Percentiles rank a stretch among this genome's conserved stretches.
phyloP scores from a whole-genome alignment of 2,888 invertebrate species.

The Xestia xanthographa region DNA sequence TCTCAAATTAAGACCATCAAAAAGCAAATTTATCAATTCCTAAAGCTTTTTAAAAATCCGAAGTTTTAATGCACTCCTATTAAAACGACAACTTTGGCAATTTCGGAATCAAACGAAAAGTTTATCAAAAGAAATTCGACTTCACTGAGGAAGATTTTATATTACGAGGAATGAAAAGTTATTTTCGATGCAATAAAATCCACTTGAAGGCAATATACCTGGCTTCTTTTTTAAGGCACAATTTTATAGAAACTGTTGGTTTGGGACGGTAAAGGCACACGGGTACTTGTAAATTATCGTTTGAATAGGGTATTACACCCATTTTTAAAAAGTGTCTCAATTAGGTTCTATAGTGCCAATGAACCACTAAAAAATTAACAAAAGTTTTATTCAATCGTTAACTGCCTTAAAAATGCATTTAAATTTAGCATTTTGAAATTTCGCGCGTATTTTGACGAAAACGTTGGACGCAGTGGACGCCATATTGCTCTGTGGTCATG shows the following conservation, averaged over 20 bases:
- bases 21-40: conserved; percentile 15
- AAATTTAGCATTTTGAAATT: too few species aligned
- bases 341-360: too few species aligned
- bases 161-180: conserved; percentile 38
- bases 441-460: too few species aligned
- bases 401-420: too few species aligned
- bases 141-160: conserved; percentile 24
- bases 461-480: too few species aligned
- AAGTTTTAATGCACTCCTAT: conserved; percentile 48
- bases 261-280: background rate
- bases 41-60: conserved; percentile 16
- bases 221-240: conserved; percentile 4
- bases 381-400: too few species aligned
- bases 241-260: conserved; percentile 13
- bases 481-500: too few species aligned
- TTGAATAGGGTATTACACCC: too few species aligned
- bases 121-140: conserved; percentile 50
- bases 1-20: background rate
- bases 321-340: too few species aligned
- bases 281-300: background rate
- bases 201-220: conserved; percentile 33
- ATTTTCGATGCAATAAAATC: conserved; percentile 49
- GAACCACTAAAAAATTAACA: too few species aligned
- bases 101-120: conserved; percentile 30
- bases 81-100: conserved; percentile 48